Base-by-base conservation (phyloP, 1,140 invertebrate genomes). In the Calliphora vicina region DNA sequence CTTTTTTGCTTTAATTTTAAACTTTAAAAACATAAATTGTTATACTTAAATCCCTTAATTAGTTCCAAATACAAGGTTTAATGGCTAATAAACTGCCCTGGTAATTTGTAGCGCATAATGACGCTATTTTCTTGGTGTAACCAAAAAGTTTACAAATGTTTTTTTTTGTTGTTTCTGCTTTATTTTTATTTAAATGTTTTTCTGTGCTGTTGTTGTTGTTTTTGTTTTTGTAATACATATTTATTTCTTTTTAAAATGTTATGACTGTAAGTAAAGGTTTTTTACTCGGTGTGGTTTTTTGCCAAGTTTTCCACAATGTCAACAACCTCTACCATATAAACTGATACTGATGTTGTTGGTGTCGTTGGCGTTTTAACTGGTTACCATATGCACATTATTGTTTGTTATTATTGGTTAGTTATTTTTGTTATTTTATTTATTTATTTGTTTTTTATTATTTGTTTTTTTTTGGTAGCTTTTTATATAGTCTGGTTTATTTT, bases 271-370 rank as follows among this genome's bases (percentile, higher is more conserved):
- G 61, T 67, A 67, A 67, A 67, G 61, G 17, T 67, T 67, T 6
- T 67, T 67, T 20, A n/a, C 50, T 15, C 35, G 50, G 15, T 57
- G 50, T 57, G 15, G 50, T 67, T 67, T 20, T 67, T 67, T 67
- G 61, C 61, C 20, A 67, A 67, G 61, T 67, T 67, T 67, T 67
- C 20, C 61, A 67, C 61, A 67, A 67, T 67, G 61, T 67, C 61
- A 67, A 67, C 61, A 67, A 67, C 61, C 61, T 67, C n/a, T 17
- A n/a, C 15, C 15, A n/a, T 57, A 57, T 57, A 57, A 57, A 57
- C 50, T 20, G 61, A 8, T 67, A 6, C n/a, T 67, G 61, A 1
- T 67, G 61, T 23, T 67, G 61, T 67, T 67, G 17, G 45, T 57
- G 45, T 57, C 17, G 45, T 57, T 57, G 45, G 45, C 17, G 45